Evolutionary conservation across 2,888 invertebrate genomes (phyloP).

Genomic region (Sinelater perroti): DNA sequence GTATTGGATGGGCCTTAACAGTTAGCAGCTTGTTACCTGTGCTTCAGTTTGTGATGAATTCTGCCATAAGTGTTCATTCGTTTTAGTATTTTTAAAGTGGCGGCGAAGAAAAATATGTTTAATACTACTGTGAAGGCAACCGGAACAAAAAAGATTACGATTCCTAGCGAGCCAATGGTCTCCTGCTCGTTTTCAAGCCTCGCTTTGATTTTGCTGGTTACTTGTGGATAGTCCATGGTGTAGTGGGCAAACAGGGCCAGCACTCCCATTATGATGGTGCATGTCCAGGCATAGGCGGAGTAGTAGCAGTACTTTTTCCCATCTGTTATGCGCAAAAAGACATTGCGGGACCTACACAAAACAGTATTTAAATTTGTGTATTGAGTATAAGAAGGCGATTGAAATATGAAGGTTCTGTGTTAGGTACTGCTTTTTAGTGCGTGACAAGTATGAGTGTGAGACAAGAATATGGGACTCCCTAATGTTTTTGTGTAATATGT

Average conservation of each 20-base stretch:
- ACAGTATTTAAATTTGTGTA: conserved; percentile 4
- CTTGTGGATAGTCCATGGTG: conserved; percentile 73
- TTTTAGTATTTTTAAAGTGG: conserved; percentile 81
- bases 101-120: conserved; percentile 81
- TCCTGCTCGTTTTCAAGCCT: conserved; percentile 71
- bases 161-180: conserved; percentile 82
- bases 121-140: conserved; percentile 81
- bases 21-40: conserved; percentile 67
- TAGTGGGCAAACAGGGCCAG: conserved; percentile 85
- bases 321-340: conserved; percentile 84
- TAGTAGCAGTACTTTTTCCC: conserved; percentile 89
- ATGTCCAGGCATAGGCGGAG: conserved; percentile 82
- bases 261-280: conserved; percentile 74
- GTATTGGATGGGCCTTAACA: neutral
- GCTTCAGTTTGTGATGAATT: conserved; percentile 86
- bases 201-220: conserved; percentile 64
- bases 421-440: neutral
- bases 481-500: too few species aligned
- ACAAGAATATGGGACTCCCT: too few species aligned
- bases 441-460: conserved; percentile 50
- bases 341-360: conserved; percentile 75
- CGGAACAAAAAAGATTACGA: conserved; percentile 84
- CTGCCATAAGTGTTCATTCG: conserved; percentile 84
- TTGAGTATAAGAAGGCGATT: conserved; percentile 1
- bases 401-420: too few species aligned